Base-by-base conservation (phyloP, 2,888 invertebrate genomes). In the Ophion ellenae region DNA sequence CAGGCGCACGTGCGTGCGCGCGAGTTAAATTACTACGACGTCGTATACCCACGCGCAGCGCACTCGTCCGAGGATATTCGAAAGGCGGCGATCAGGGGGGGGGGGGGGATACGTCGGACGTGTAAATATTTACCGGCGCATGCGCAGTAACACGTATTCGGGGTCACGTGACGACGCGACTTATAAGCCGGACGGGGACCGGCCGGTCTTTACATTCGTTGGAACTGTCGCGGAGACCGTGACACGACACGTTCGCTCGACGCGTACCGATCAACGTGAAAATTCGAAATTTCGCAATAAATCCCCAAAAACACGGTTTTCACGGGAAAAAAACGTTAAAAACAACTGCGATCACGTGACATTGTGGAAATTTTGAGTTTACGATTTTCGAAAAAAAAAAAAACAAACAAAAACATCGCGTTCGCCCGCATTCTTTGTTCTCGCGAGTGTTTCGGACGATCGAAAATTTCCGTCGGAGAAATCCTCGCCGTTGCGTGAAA, bases 101-200 rank as follows among this genome's bases (percentile, higher is more conserved):
- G 14, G 47, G 17, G 53, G 53, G 53, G 17, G 2, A 53, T 14
- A 53, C 53, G 53, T 53, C 53, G 53, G 91, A 36, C 93, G 92
- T 93, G 93, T 93, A 92, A 92, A 93, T 92, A 92, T 92, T 93
- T 92, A 91, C 89, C 59, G 47, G 91, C 93, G 93, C 93, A 90
- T 91, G 93, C 94, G 93, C 91, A 76, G 20, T 69, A 10, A 10
- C 59, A 10, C 53, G 69, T 66, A 53, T 57, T 57, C 20, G 47
- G n/a, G 67, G 90, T 92, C 93, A 93, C 93, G 93, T 94, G 93
- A 93, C 90, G 81, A 86, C 88, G 89, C 88, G 88, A 84, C 82
- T 90, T 93, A 93, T 93, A 93, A 93, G 91, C 90, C 86, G 83
- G 85, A 87, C 86, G 85, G 85, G 88, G 89, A 90, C 93, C 93